phyloP scores from a whole-genome alignment of 2,888 invertebrate genomes.

The Volucella zonaria region DNA sequence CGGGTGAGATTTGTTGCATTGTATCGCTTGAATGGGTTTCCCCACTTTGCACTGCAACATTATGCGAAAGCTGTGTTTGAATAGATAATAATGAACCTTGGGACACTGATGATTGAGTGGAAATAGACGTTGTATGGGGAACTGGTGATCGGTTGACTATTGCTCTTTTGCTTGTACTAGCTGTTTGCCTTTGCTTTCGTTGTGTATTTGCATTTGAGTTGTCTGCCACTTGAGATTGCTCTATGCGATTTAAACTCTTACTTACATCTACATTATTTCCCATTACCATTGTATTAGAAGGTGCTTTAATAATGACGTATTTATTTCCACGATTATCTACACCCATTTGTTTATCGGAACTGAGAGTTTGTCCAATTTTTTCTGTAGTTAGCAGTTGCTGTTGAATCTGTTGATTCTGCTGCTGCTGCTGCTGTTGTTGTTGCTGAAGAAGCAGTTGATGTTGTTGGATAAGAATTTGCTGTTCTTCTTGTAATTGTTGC shows the following conservation, averaged over 20 bases:
- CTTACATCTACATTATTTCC: constrained; percentile 54
- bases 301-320: constrained; percentile 77
- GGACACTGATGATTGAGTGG: not conserved
- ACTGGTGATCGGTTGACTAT: constrained; percentile 20
- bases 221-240: constrained; percentile 41
- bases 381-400: constrained; percentile 55
- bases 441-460: constrained; percentile 47
- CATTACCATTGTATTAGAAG: constrained; percentile 60
- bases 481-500: constrained; percentile 43
- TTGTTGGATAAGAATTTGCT: constrained; percentile 34
- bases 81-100: constrained; percentile 1
- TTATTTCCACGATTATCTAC: constrained; percentile 81
- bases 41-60: constrained; percentile 1
- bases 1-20: not conserved
- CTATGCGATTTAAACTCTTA: constrained; percentile 6
- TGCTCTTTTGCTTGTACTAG: constrained; percentile 14
- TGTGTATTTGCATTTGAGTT: constrained; percentile 3
- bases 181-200: constrained; percentile 50
- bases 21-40: constrained; percentile 23
- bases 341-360: constrained; percentile 75
- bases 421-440: constrained; percentile 40
- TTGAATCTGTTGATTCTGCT: constrained; percentile 36
- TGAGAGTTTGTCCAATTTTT: constrained; percentile 18
- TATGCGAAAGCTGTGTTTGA: constrained; percentile 17
- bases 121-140: not conserved